Percentiles rank a stretch among this genome's conserved stretches.
These are phyloP conservation scores for Solea senegalensis DNA, from an alignment of 2,113 vertebrate species.

Conservation along the genomic window DNA sequence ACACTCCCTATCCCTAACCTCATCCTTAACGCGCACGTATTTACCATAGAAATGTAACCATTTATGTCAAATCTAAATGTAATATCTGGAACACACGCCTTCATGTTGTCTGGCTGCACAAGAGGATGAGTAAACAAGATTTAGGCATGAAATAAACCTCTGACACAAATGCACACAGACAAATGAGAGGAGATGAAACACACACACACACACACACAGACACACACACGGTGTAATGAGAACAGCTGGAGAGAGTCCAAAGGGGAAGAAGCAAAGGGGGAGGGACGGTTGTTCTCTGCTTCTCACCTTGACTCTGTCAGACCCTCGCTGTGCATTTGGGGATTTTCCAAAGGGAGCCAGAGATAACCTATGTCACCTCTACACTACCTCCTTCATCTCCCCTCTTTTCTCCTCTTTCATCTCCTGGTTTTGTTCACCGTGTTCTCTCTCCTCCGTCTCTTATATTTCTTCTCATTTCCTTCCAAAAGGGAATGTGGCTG, in stretches of 20 bases:
- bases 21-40: too few relatives aligned
- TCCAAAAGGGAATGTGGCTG: background rate
- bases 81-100: background rate
- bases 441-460: background rate
- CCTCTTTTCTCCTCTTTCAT: background rate
- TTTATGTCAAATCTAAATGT: too few relatives aligned
- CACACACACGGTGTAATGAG: slow-evolving; percentile 44
- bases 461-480: background rate
- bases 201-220: slow-evolving; percentile 10
- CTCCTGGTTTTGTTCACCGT: background rate
- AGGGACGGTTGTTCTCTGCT: slow-evolving; percentile 74
- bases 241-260: slow-evolving; percentile 74
- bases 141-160: background rate
- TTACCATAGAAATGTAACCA: too few relatives aligned
- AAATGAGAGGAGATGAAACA: slow-evolving; percentile 24
- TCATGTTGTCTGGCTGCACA: background rate
- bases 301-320: slow-evolving; percentile 79
- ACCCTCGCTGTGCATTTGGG: slow-evolving; percentile 74
- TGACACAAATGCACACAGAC: slow-evolving; percentile 19
- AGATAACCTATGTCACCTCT: slow-evolving; percentile 27
- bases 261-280: slow-evolving; percentile 46
- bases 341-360: slow-evolving; percentile 76
- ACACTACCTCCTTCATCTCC: slow-evolving; percentile 9
- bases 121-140: slow-evolving; percentile 27
- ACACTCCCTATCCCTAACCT: too few relatives aligned